Conservation (phyloP, 2,797 vertebrate genomes). For the Lemur catta region DNA sequence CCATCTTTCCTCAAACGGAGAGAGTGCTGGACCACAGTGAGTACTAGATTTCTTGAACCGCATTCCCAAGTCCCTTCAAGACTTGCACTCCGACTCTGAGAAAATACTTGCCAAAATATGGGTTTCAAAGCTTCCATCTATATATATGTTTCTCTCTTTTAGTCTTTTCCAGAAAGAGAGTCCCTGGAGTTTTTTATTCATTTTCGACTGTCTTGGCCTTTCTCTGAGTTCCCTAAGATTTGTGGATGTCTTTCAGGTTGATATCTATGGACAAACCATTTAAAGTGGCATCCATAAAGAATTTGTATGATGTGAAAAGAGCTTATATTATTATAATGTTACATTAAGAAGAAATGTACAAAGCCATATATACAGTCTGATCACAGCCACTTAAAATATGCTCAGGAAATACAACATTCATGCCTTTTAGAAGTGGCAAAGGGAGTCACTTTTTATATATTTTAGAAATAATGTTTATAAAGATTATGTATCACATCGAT, state of each 20-base stretch:
- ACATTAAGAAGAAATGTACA: background rate
- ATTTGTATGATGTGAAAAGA: background rate
- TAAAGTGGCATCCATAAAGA: background rate
- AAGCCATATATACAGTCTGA: background rate
- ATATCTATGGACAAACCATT: background rate
- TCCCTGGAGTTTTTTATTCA: background rate
- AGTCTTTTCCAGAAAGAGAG: conserved; percentile 6
- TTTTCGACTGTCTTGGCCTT: background rate
- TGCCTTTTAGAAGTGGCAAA: background rate
- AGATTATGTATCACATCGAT: background rate
- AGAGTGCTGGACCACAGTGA: background rate
- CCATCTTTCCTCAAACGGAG: background rate
- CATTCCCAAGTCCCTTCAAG: background rate
- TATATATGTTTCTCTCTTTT: conserved; percentile 2
- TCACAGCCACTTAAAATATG: background rate
- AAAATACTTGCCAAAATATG: background rate
- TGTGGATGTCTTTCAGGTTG: background rate
- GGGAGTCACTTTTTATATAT: background rate
- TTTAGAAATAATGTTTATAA: conserved; percentile 10
- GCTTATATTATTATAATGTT: background rate
- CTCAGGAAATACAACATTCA: background rate
- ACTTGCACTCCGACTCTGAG: background rate
- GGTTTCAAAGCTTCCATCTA: background rate
- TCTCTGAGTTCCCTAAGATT: background rate
- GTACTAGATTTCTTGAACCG: background rate